phyloP scores from a whole-genome alignment of 2,888 invertebrate species.

The Sisyra terminalis region DNA sequence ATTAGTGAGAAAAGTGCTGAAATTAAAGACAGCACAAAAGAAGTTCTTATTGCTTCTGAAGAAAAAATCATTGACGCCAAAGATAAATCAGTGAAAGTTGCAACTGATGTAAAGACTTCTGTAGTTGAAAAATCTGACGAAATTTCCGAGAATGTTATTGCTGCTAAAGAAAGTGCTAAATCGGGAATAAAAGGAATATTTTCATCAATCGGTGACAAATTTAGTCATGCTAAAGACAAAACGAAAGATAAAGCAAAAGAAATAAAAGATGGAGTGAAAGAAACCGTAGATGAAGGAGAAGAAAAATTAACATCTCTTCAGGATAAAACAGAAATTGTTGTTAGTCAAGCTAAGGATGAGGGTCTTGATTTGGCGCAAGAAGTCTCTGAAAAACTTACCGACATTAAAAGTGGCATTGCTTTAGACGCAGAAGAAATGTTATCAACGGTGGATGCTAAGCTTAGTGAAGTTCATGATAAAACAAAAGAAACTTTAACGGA shows the following conservation, averaged over 20 bases:
- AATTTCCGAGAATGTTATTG: background rate
- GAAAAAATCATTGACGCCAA: no score
- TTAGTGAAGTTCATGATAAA: background rate
- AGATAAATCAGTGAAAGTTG: no score
- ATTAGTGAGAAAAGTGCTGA: no score
- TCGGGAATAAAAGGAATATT: background rate
- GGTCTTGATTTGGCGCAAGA: constrained; percentile 2
- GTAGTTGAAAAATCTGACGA: constrained; percentile 1
- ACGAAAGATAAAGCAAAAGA: constrained; percentile 6
- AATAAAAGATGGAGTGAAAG: background rate
- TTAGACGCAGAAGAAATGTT: background rate
- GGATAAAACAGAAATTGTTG: constrained; percentile 4
- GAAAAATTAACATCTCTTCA: constrained; percentile 10
- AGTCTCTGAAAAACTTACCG: background rate
- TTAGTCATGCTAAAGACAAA: background rate
- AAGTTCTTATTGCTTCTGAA: no score
- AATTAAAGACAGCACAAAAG: no score
- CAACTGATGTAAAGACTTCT: constrained; percentile 9
- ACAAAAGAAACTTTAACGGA: constrained; percentile 5
- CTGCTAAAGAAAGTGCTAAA: background rate
- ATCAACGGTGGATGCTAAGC: background rate
- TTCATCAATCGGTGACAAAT: background rate
- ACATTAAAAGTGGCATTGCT: background rate
- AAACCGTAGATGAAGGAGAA: constrained; percentile 9
- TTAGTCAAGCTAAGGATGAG: constrained; percentile 6